These are phyloP conservation scores for Delia radicum DNA, from an alignment of 1,140 invertebrate genomes.

Conservation along the genomic window DNA sequence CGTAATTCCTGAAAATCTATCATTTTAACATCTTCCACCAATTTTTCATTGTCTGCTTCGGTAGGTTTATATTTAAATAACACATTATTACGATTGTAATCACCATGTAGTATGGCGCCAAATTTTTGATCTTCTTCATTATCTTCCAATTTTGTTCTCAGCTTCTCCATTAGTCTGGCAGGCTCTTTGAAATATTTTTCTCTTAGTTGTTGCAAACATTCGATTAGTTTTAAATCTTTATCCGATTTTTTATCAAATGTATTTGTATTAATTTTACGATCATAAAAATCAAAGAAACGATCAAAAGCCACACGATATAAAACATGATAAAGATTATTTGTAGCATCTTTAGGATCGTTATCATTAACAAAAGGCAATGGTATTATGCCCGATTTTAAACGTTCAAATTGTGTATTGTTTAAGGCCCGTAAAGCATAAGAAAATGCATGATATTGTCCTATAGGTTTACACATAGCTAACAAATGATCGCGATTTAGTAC, in stretches of 20 bases:
- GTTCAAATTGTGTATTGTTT: conserved; percentile 36
- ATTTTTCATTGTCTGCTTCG: conserved; percentile 29
- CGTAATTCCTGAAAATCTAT: conserved; percentile 53
- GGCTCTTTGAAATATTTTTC: conserved; percentile 37
- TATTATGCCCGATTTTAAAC: conserved; percentile 33
- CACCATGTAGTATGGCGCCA: conserved; percentile 47
- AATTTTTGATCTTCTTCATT: conserved; percentile 35
- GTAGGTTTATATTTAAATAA: conserved; percentile 37
- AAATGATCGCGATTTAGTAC: conserved; percentile 42
- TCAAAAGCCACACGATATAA: conserved; percentile 43
- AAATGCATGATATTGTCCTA: conserved; percentile 45
- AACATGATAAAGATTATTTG: conserved; percentile 32
- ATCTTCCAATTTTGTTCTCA: conserved; percentile 32
- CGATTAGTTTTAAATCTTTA: conserved; percentile 25
- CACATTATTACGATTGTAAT: conserved; percentile 53
- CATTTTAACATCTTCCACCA: conserved; percentile 36
- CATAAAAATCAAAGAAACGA: conserved; percentile 45
- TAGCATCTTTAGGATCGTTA: conserved; percentile 24
- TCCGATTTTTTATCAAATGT: conserved; percentile 13
- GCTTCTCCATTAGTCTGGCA: conserved; percentile 36
- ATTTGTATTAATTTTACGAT: conserved; percentile 30
- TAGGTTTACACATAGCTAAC: conserved; percentile 36
- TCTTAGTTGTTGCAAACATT: conserved; percentile 30
- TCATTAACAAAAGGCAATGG: conserved; percentile 34
- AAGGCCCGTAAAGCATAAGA: conserved; percentile 43